Conservation (phyloP, 2,113 vertebrate genomes). For the Cyprinodon variegatus region DNA sequence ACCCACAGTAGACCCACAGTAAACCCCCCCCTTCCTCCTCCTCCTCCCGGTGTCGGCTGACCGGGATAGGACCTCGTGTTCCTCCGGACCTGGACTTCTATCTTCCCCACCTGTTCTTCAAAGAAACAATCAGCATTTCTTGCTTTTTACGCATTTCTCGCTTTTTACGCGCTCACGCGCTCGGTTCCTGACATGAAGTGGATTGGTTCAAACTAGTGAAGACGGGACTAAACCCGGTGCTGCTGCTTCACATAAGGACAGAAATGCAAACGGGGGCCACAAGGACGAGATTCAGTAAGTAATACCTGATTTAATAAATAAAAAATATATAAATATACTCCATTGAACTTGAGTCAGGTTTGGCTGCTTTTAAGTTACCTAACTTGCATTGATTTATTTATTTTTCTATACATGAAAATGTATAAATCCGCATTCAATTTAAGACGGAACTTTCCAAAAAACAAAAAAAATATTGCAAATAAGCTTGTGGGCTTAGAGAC, state of each 20-base stretch:
- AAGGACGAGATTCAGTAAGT: constrained; percentile 78
- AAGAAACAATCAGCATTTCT: background rate
- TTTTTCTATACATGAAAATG: background rate
- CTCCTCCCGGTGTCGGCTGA: constrained; percentile 26
- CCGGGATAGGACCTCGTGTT: constrained; percentile 70
- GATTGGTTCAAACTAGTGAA: constrained; percentile 53
- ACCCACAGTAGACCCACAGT: constrained; percentile 52
- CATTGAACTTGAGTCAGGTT: constrained; percentile 50
- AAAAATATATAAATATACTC: background rate
- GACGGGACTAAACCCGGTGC: constrained; percentile 55
- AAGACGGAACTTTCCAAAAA: constrained; percentile 3
- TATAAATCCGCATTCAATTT: background rate
- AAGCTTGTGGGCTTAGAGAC: constrained; percentile 7
- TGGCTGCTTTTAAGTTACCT: constrained; percentile 5
- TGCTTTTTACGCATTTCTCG: background rate
- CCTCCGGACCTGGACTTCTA: constrained; percentile 46
- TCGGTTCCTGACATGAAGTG: constrained; percentile 57
- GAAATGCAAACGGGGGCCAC: constrained; percentile 76
- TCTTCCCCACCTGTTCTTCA: background rate
- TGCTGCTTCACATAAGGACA: constrained; percentile 49
- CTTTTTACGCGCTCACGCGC: background rate
- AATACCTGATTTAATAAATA: constrained; percentile 27
- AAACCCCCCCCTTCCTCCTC: background rate
- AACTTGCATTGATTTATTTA: constrained; percentile 16
- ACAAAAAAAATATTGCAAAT: background rate